phyloP scores from a whole-genome alignment of 2,797 vertebrate genomes.

The Cirrhinus mrigala region DNA sequence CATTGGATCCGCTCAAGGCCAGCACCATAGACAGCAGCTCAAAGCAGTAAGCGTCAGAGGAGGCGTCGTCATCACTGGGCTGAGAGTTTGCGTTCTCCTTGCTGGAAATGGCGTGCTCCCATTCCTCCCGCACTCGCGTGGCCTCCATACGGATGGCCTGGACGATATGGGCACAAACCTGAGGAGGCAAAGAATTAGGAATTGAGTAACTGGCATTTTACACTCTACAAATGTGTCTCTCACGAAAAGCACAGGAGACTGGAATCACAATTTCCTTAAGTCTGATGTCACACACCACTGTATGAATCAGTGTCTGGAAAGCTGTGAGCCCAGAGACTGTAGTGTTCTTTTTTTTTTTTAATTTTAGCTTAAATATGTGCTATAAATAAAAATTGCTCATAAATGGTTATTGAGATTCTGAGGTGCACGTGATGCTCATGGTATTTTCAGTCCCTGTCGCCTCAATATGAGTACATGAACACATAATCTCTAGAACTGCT shows the following conservation, averaged over 20 bases:
- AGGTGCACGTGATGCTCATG: no score
- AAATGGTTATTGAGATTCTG: neutral
- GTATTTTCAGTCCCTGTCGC: no score
- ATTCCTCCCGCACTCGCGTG: constrained; percentile 96
- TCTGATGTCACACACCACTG: neutral
- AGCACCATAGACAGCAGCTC: constrained; percentile 98
- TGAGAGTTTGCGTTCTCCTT: constrained; percentile 99
- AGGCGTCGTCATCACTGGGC: constrained; percentile 94
- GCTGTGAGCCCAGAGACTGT: no score
- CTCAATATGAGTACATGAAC: no score
- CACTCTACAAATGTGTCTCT: neutral
- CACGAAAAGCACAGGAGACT: neutral
- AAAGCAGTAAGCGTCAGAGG: constrained; percentile 98
- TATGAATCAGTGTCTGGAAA: no score
- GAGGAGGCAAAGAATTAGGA: neutral
- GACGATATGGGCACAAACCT: constrained; percentile 98
- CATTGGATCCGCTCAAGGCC: constrained; percentile 96
- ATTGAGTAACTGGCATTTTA: neutral
- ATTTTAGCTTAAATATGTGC: neutral
- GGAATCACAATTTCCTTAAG: no score
- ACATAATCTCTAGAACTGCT: no score
- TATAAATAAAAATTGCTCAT: neutral
- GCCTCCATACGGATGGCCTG: constrained; percentile 99
- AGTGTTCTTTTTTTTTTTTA: no score
- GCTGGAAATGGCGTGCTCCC: constrained; percentile 99